Percentiles rank a stretch among this genome's conserved stretches.
phyloP scores from a whole-genome alignment of 2,888 invertebrate species.

The Hydrotaea diabolus region DNA sequence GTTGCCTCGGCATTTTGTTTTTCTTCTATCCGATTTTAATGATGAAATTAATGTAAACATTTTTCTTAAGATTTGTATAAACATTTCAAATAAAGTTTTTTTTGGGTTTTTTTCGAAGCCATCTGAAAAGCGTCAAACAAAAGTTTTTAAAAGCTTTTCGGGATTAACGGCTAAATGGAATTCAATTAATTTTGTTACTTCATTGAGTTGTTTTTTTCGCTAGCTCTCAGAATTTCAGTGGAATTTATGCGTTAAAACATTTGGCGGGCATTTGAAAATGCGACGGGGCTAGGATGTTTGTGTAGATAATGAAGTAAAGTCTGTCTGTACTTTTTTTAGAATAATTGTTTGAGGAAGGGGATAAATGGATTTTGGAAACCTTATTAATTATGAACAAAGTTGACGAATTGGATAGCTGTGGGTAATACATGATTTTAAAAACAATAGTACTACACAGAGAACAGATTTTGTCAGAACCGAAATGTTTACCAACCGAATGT shows the following conservation, averaged over 20 bases:
- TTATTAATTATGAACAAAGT: neutral
- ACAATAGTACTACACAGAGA: no score
- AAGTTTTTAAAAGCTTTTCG: slow-evolving; percentile 64
- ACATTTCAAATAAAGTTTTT: slow-evolving; percentile 43
- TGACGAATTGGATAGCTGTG: no score
- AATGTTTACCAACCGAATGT: no score
- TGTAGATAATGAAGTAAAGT: neutral
- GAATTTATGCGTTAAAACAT: neutral
- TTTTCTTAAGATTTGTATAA: slow-evolving; percentile 45
- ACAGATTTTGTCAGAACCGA: no score
- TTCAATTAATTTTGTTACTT: slow-evolving; percentile 58
- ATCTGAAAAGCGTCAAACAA: slow-evolving; percentile 27
- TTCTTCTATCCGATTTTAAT: slow-evolving; percentile 30
- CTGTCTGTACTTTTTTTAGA: neutral
- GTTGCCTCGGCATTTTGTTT: neutral
- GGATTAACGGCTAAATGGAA: slow-evolving; percentile 63
- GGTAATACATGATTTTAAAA: no score
- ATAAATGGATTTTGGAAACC: neutral
- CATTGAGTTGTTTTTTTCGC: neutral
- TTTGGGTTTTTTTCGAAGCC: slow-evolving; percentile 16
- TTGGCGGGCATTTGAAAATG: neutral
- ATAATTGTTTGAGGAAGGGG: no score
- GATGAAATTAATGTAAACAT: slow-evolving; percentile 55
- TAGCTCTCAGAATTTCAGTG: neutral
- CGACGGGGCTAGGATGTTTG: neutral